Evolutionary conservation across 2,888 invertebrate species (phyloP).

Genomic region (Phyllotreta striolata): DNA sequence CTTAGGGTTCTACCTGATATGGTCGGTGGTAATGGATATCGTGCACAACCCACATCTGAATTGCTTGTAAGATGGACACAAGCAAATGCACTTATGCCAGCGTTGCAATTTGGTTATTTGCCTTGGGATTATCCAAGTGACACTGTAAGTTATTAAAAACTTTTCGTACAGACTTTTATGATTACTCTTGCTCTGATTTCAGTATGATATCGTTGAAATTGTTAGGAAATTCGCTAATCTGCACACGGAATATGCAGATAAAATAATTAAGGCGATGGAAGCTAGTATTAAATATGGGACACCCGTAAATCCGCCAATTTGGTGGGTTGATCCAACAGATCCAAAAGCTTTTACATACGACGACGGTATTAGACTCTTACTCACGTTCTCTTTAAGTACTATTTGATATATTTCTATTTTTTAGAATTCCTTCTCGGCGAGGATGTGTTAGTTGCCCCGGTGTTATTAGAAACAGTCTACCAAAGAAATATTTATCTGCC

Average conservation of each 20-base stretch:
- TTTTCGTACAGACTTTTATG: too few relatives aligned
- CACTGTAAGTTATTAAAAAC: constrained; percentile 36
- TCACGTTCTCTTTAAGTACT: background rate
- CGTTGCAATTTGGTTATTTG: constrained; percentile 79
- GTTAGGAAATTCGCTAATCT: constrained; percentile 71
- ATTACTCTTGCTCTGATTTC: background rate
- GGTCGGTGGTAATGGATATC: constrained; percentile 69
- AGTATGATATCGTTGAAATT: constrained; percentile 68
- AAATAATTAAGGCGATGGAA: constrained; percentile 70
- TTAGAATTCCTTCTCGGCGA: constrained; percentile 83
- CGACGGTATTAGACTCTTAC: constrained; percentile 62
- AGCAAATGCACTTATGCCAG: constrained; percentile 78
- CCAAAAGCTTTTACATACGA: constrained; percentile 66
- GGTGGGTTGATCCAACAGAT: constrained; percentile 83
- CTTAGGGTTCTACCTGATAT: constrained; percentile 77
- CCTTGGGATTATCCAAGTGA: constrained; percentile 76
- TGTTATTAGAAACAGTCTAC: constrained; percentile 69
- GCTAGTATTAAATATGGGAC: constrained; percentile 68
- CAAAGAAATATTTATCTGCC: constrained; percentile 79
- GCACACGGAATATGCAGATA: constrained; percentile 69
- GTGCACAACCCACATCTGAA: constrained; percentile 63
- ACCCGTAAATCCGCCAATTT: constrained; percentile 82
- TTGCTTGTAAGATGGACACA: constrained; percentile 82
- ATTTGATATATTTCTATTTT: constrained; percentile 38
- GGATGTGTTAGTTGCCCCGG: constrained; percentile 79